These are phyloP conservation scores for Saturnia pavonia DNA, from an alignment of 2,888 invertebrate genomes.

Conservation along the genomic window DNA sequence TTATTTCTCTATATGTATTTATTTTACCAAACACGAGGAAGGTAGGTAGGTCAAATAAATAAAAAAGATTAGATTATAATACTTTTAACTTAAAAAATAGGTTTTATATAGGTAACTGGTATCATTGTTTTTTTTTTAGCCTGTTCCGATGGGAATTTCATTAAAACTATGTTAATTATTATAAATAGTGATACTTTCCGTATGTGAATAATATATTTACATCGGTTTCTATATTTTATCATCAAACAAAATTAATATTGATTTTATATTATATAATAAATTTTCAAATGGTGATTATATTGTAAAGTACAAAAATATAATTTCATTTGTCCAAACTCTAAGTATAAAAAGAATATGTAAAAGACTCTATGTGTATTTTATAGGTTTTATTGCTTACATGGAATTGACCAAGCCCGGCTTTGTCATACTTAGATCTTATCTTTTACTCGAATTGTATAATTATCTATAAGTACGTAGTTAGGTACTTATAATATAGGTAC, in stretches of 20 bases:
- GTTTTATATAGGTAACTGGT: neutral
- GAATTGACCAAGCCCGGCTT: neutral
- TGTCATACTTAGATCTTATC: neutral
- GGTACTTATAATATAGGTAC: neutral
- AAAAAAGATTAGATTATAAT: no score
- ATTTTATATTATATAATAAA: no score
- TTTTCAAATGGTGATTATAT: no score
- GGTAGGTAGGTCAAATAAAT: no score
- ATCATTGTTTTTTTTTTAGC: neutral
- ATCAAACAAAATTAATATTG: no score
- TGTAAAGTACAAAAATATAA: neutral
- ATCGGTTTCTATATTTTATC: no score
- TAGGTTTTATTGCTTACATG: neutral
- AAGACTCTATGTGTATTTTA: neutral
- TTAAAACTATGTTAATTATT: neutral
- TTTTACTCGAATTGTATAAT: neutral
- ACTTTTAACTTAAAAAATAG: neutral
- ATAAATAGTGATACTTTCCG: neutral
- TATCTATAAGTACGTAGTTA: neutral
- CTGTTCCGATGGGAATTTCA: neutral
- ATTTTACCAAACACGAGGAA: no score
- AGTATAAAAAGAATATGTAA: neutral
- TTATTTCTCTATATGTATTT: neutral
- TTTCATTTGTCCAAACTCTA: neutral
- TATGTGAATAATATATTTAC: no score